Conservation (phyloP, 2,113 vertebrate species). For the Chelonoidis abingdonii region DNA sequence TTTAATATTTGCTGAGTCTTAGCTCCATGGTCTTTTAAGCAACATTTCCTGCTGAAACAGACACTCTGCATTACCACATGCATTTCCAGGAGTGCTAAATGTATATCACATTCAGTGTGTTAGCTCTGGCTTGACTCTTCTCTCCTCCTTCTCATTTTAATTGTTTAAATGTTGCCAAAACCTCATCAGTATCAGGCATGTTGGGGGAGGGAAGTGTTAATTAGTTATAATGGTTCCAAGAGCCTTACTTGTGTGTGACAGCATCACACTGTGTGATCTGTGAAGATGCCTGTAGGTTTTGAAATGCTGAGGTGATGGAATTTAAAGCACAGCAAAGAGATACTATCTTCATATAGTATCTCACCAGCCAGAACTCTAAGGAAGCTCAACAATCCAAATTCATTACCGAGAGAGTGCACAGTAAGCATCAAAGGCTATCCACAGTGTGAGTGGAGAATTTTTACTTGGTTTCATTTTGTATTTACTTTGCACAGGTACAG, state of each 20-base stretch:
- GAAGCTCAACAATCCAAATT: neutral
- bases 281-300: neutral
- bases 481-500: too few species aligned
- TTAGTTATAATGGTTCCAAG: neutral
- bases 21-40: fast-evolving
- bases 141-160: neutral
- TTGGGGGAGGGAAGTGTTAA: fast-evolving
- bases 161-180: neutral
- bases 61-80: neutral
- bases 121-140: neutral
- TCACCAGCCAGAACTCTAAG: neutral
- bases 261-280: neutral
- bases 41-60: fast-evolving
- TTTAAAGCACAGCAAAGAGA: neutral
- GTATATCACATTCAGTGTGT: conserved; percentile 1
- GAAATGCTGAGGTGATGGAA: neutral
- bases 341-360: neutral
- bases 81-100: conserved; percentile 14
- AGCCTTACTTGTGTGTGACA: fast-evolving
- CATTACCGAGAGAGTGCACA: neutral
- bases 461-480: neutral
- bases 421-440: neutral
- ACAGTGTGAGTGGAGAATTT: neutral
- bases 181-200: neutral
- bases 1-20: fast-evolving